Base-by-base conservation (phyloP, 2,888 invertebrate species). In the Linnaemya vulpina region DNA sequence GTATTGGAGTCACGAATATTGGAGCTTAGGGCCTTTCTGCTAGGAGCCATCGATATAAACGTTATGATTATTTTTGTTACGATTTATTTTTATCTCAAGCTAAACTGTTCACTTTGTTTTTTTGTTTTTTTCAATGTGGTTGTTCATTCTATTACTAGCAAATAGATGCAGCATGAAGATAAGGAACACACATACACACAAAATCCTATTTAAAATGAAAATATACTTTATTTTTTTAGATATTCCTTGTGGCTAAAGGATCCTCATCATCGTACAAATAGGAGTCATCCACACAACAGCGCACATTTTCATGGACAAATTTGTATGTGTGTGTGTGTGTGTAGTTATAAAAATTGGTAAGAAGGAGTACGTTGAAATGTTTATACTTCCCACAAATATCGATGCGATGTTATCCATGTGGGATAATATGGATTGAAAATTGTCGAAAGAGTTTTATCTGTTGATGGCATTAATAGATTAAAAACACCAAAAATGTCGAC, bases 51-150 rank as follows among this genome's bases (percentile, higher is more conserved):
- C n/a, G n/a, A n/a, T 60, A 73, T 49, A 60, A 78, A 68, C n/a
- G 46, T 30, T 83, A 68, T 74, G 68, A 62, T 83, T 83, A 70
- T 75, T 83, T 79, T 75, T 83, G 68, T 70, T 53, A 55, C 30
- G 17, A 40, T 76, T 43, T 65, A 30, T 77, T 67, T 62, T 67
- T 74, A 77, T 78, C 67, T 53, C 17, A 67, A 63, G 17, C 20
- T 30, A 75, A 35, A 2, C 9, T 35, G 15, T 58, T 25, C 15
- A 8, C 2, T 9, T 9, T 30, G 10, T 53, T 53, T 30, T n/a
- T 4, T 22, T 53, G 2, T 55, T 25, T 25, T 55, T 55, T n/a
- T 0, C 10, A 20, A 3, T 20, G 3, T 25, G 22, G 9, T 55
- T 25, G 15, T 60, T 60, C 62, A 38, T 43, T 25, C 30, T 13